Conservation (phyloP, 2,888 invertebrate genomes). For the Poecilobothrus nobilitatus region DNA sequence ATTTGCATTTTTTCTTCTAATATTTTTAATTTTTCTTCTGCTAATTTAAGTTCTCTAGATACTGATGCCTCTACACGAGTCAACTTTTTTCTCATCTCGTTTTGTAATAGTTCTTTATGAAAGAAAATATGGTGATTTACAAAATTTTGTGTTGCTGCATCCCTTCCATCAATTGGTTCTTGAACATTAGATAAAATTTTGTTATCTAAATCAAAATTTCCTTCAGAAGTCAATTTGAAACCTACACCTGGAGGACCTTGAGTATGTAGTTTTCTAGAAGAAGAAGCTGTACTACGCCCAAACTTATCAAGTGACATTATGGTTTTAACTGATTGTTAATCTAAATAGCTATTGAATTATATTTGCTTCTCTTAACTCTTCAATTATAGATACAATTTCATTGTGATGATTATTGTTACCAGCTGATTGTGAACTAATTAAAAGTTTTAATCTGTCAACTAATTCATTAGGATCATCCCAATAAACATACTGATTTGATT, state of each 20-base stretch:
- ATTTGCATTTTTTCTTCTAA: too few species aligned
- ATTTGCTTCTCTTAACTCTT: conserved; percentile 12
- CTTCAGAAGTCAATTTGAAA: neutral
- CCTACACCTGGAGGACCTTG: neutral
- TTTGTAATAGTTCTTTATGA: too few species aligned
- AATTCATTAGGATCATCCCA: conserved; percentile 32
- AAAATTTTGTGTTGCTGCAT: neutral
- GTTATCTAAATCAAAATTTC: neutral
- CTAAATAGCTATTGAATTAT: conserved; percentile 4
- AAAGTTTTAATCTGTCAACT: conserved; percentile 29
- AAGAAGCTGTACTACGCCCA: neutral
- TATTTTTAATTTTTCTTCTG: too few species aligned
- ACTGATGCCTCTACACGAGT: too few species aligned
- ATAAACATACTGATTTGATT: conserved; percentile 24
- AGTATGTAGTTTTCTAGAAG: too few species aligned
- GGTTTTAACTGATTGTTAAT: neutral
- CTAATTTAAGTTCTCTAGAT: too few species aligned
- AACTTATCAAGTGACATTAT: conserved; percentile 13
- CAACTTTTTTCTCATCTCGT: too few species aligned
- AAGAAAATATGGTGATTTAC: neutral
- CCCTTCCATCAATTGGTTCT: neutral
- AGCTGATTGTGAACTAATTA: neutral
- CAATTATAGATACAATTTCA: conserved; percentile 3
- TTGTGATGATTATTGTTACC: conserved; percentile 4
- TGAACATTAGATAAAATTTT: neutral